Evolutionary conservation across 92 coral and sea anemone species (phyloP), one percentile per base, ranked within the genome.

Genomic region (Virgularia gustaviana): DNA sequence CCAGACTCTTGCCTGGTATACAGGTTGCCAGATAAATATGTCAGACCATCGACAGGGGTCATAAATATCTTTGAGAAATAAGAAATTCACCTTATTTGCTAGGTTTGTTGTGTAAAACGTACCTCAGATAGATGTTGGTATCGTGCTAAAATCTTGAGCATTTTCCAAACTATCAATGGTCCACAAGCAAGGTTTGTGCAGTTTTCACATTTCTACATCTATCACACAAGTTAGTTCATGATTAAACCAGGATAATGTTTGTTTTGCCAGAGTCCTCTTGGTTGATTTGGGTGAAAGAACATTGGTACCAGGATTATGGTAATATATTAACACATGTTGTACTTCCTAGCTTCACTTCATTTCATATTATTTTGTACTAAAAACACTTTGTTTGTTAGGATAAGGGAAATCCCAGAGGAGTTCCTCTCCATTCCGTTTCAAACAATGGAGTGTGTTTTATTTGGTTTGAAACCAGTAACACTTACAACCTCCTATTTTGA

Each of bases 261-360:
- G 25, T 65, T 18, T 72, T 25, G 71, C 7, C 72, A 91, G 97
- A 79, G 96, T 91, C 20, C 65, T 73, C 18, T 83, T 91, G 31
- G 96, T 91, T 68, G 97, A 91, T 75, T 81, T 91, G 37, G 97
- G 91, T 16, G 92, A 91, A 65, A 81, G 83, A 60, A 91, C 97
- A 1, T 61, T 91, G 61, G 85, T 91, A 52, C 97, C 97, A 16
- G 87, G 78, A 43, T 75, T 85, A 53, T 75, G 94, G 97, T 89
- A 88, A 71, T 84, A 4, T 34, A 36, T 28, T 52, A n/a, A n/a
- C n/a, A n/a, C n/a, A n/a, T n/a, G n/a, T n/a, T n/a, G n/a, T n/a
- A n/a, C n/a, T n/a, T n/a, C n/a, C n/a, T n/a, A n/a, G n/a, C n/a
- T n/a, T n/a, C n/a, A n/a, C n/a, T n/a, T n/a, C n/a, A n/a, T n/a